Evolutionary conservation across 1,140 invertebrate genomes (phyloP).

Genomic region (Eubasilissa regina): DNA sequence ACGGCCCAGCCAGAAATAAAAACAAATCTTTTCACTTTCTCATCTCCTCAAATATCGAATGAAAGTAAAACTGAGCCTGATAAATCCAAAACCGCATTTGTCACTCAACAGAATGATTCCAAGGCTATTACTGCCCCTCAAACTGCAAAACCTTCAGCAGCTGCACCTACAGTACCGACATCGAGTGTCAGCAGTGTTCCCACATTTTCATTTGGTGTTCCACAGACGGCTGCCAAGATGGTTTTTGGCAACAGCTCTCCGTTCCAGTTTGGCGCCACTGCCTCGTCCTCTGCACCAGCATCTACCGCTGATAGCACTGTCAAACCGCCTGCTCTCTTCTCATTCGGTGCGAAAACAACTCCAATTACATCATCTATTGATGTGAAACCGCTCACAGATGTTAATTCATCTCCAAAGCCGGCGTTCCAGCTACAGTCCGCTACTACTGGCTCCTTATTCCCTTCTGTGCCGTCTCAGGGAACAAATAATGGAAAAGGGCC

Average conservation of each 20-base stretch:
- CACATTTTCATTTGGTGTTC: constrained; percentile 48
- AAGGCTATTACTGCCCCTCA: background rate
- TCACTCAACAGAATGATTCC: background rate
- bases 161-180: constrained; percentile 8
- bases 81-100: constrained; percentile 24
- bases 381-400: background rate
- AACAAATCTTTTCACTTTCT: constrained; percentile 30
- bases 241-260: constrained; percentile 41
- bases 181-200: constrained; percentile 40
- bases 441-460: constrained; percentile 23
- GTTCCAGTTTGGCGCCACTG: constrained; percentile 30
- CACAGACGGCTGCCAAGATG: background rate
- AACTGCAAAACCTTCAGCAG: background rate
- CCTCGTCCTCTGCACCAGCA: background rate
- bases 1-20: constrained; percentile 51
- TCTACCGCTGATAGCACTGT: background rate
- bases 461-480: constrained; percentile 14
- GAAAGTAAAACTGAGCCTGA: constrained; percentile 20
- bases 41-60: constrained; percentile 22
- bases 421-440: constrained; percentile 23
- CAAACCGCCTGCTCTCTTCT: background rate
- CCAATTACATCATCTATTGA: background rate
- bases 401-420: background rate
- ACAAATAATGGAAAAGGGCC: background rate
- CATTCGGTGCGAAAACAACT: constrained; percentile 22